Evolutionary conservation across 2,797 vertebrate genomes (phyloP), one percentile per base, ranked within the genome.

Genomic region (Intellagama lesueurii): DNA sequence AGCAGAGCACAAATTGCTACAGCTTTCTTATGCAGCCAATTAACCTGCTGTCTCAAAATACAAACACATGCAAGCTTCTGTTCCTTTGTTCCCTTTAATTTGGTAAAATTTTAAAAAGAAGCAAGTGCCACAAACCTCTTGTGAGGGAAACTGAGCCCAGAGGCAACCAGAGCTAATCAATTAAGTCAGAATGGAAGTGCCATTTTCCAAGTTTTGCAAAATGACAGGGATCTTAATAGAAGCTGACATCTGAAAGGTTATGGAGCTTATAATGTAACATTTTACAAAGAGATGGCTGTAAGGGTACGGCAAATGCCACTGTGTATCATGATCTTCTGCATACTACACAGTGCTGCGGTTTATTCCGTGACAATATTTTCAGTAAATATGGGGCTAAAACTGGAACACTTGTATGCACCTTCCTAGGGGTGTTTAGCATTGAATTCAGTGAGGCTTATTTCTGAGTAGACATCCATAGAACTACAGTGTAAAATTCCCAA

Each of bases 271-370:
- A 6, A 19, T n/a, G 22, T 47, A 4, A 44, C 26, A 8, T 1
- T 14, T 84, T 35, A 35, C 52, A 56, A 82, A 78, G 24, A 16
- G 40, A 47, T 24, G 0, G 60, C 77, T 28, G 44, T 22, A 22
- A 0, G 1, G 30, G 1, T 7, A 0, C 7, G 7, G 56, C 3
- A 6, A 35, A 89, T 32, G 0, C 8, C 12, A 52, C 0, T 8
- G 30, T 1, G 6, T 0, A 0, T 5, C 2, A 40, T 44, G 52
- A 40, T 73, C 30, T 6, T 1, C 8, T 1, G 68, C 17, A n/a
- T 32, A 11, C 22, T 16, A 28, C 2, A 11, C 52, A 56, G 1
- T 8, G 9, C 52, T 56, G 52, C 52, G 7, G 52, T 56, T 56
- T 32, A 47, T n/a, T 28, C n/a, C n/a, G 7, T 81, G 17, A 2